A percentile compares a stretch with the other conserved stretches of the same genome.
phyloP scores from a whole-genome alignment of 2,888 invertebrate genomes.

The Folsomia candida region DNA sequence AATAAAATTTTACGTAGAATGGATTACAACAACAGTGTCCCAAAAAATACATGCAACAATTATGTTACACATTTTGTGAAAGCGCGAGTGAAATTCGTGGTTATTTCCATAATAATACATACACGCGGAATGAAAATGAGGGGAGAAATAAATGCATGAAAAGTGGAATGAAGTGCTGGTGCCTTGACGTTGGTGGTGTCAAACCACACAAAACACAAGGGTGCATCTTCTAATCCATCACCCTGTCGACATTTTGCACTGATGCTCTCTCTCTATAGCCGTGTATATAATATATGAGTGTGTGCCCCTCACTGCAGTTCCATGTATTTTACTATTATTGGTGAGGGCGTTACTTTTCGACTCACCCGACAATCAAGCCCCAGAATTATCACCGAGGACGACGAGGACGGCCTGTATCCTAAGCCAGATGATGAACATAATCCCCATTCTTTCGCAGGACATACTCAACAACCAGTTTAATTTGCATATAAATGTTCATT shows the following conservation, averaged over 20 bases:
- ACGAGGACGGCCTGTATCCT: background rate
- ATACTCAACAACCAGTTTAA: background rate
- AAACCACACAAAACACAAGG: conserved; percentile 7
- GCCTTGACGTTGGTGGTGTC: background rate
- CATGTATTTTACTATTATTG: conserved; percentile 22
- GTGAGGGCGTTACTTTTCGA: conserved; percentile 13
- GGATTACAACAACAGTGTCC: too few species aligned
- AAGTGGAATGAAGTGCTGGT: conserved; percentile 1
- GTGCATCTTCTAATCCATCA: conserved; percentile 24
- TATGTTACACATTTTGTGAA: too few species aligned
- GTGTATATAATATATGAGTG: background rate
- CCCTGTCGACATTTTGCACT: conserved; percentile 34
- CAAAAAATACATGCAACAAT: too few species aligned
- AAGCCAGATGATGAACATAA: conserved; percentile 7
- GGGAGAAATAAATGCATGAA: background rate
- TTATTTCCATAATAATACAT: too few species aligned
- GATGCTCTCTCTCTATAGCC: background rate
- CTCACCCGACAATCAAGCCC: background rate
- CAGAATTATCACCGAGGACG: background rate
- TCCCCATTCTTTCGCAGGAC: background rate
- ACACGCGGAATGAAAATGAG: too few species aligned
- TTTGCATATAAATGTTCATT: background rate
- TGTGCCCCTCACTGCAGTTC: background rate
- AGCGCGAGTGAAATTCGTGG: too few species aligned
- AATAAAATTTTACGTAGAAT: too few species aligned